phyloP scores from a whole-genome alignment of 1,140 invertebrate genomes.

The Drosophila takahashii region DNA sequence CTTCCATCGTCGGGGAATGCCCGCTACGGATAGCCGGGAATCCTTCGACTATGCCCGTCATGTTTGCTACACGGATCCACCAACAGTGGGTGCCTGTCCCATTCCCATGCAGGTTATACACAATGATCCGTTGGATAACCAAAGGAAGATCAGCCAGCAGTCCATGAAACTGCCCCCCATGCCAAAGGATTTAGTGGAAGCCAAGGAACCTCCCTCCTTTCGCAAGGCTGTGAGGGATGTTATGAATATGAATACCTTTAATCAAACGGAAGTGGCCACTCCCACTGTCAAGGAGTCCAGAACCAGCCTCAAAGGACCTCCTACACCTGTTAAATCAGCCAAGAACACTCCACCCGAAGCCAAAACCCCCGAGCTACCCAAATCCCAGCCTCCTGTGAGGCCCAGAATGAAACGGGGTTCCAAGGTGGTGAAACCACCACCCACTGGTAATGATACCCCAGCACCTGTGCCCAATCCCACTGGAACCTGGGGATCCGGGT shows the following conservation, averaged over 20 bases:
- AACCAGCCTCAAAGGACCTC: background rate
- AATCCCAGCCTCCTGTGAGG: slow-evolving; percentile 19
- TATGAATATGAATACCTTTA: background rate
- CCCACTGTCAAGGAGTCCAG: background rate
- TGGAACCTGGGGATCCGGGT: slow-evolving; percentile 34
- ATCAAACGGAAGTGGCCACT: background rate
- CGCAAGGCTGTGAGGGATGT: background rate
- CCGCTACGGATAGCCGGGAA: slow-evolving; percentile 25
- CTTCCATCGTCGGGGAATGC: slow-evolving; percentile 24
- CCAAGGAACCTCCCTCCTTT: background rate
- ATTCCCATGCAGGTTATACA: slow-evolving; percentile 39
- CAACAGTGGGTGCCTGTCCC: slow-evolving; percentile 28
- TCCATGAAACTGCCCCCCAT: slow-evolving; percentile 21
- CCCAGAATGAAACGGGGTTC: background rate
- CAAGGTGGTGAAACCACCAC: background rate
- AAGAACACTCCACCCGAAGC: background rate
- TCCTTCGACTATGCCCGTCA: slow-evolving; percentile 18
- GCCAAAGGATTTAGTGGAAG: background rate
- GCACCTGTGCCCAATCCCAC: slow-evolving; percentile 38
- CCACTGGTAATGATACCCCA: slow-evolving; percentile 25
- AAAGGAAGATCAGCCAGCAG: background rate
- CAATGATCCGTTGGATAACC: slow-evolving; percentile 20
- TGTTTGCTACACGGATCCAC: slow-evolving; percentile 27
- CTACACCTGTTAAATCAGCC: background rate
- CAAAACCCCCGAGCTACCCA: slow-evolving; percentile 2